These are phyloP conservation scores for Agrotis exclamationis DNA, from an alignment of 2,888 invertebrate genomes.

Conservation along the genomic window DNA sequence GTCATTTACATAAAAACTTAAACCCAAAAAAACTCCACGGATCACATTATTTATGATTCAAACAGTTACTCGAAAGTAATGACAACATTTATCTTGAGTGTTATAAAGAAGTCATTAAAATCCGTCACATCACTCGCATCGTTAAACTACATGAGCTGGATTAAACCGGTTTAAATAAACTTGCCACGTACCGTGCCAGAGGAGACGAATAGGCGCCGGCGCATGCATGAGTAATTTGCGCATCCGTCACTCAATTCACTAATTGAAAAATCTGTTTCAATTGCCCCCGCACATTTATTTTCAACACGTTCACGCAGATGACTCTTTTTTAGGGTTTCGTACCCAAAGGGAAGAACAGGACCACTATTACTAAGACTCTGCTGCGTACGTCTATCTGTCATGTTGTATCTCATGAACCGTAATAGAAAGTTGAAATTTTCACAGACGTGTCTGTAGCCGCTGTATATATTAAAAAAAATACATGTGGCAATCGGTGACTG, in stretches of 20 bases:
- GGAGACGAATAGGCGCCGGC: slow-evolving; percentile 7
- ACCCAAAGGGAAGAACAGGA: too few species aligned
- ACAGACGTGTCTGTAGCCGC: too few species aligned
- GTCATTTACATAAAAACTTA: too few species aligned
- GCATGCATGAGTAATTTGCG: background rate
- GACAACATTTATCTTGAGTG: background rate
- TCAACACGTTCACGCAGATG: background rate
- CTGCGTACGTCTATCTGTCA: too few species aligned
- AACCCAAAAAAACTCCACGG: too few species aligned
- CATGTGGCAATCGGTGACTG: too few species aligned
- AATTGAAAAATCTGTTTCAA: slow-evolving; percentile 4
- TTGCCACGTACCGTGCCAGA: background rate
- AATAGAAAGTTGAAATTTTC: too few species aligned
- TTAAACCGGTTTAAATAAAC: background rate
- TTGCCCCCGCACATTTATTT: background rate
- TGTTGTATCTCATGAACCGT: too few species aligned
- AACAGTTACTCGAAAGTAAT: too few species aligned
- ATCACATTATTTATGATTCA: background rate
- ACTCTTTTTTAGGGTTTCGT: background rate
- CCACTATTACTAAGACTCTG: too few species aligned
- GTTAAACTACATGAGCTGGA: background rate
- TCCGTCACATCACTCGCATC: background rate
- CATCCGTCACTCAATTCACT: background rate
- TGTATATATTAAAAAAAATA: too few species aligned
- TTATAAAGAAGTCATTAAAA: background rate